phyloP scores from a whole-genome alignment of 2,113 vertebrate genomes.

The Sciurus niger region DNA sequence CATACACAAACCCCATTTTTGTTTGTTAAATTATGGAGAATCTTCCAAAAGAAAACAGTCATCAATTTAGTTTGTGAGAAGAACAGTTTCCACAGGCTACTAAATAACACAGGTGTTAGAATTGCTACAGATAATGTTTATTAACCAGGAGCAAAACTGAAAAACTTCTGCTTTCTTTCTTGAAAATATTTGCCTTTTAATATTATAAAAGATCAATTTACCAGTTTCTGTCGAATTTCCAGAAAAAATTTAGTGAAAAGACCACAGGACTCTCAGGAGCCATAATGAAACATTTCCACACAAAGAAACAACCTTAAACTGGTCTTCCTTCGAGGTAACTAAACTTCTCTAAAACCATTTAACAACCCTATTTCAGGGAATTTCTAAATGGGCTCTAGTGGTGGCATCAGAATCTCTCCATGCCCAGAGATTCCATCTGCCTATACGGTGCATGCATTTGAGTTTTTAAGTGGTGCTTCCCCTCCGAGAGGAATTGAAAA shows the following conservation, averaged over 20 bases:
- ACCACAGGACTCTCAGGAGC: neutral
- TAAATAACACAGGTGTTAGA: neutral
- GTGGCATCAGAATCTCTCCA: neutral
- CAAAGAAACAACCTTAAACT: neutral
- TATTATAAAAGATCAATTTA: neutral
- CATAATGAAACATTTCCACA: conserved; percentile 15
- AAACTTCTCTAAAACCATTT: conserved; percentile 25
- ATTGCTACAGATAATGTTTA: neutral
- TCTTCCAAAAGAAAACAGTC: conserved; percentile 38
- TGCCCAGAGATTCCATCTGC: neutral
- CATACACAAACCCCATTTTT: neutral
- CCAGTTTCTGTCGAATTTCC: neutral
- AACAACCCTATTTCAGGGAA: neutral
- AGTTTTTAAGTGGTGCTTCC: neutral
- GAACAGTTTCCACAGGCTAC: neutral
- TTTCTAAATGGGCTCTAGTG: neutral
- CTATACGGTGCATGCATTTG: neutral
- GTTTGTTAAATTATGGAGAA: neutral
- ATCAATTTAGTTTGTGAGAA: neutral
- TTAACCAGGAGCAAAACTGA: conserved; percentile 18
- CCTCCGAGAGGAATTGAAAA: conserved; percentile 31
- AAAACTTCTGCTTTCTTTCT: neutral
- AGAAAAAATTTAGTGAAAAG: conserved; percentile 30
- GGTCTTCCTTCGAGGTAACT: conserved; percentile 29
- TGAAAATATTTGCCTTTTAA: conserved; percentile 17